A percentile compares a stretch with the other conserved stretches of the same genome.
Conservation (phyloP, 2,113 vertebrate species). For the Eurystomus gularis region DNA sequence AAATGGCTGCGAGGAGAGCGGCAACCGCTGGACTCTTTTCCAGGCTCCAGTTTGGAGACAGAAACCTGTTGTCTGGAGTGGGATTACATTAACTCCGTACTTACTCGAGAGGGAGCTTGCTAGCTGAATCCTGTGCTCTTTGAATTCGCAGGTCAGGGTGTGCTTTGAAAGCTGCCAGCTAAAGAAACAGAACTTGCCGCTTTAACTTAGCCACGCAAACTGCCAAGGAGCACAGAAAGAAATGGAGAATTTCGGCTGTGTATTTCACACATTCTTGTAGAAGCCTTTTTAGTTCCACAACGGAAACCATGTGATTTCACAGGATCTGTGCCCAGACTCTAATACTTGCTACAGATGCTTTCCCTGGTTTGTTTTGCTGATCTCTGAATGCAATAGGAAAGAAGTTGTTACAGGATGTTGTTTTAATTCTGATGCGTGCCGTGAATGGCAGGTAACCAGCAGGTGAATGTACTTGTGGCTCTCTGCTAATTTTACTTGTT, state of each 20-base stretch:
- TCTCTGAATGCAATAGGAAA: background rate
- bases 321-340: constrained; percentile 32
- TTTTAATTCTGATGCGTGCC: background rate
- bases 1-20: background rate
- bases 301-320: constrained; percentile 26
- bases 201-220: background rate
- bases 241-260: constrained; percentile 17
- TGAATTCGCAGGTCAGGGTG: background rate
- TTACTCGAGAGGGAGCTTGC: background rate
- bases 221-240: constrained; percentile 44
- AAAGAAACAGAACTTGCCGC: background rate
- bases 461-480: background rate
- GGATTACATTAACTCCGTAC: background rate
- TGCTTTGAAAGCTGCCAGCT: background rate
- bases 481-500: background rate
- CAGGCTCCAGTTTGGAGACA: background rate
- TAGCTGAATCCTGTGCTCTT: background rate
- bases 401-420: background rate
- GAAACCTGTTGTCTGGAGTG: constrained; percentile 8
- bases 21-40: background rate
- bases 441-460: background rate
- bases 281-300: constrained; percentile 56
- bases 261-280: constrained; percentile 33
- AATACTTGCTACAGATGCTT: constrained; percentile 39
- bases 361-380: constrained; percentile 25